phyloP scores from a whole-genome alignment of 2,113 vertebrate species.

The Rhegmatorhina hoffmannsi region DNA sequence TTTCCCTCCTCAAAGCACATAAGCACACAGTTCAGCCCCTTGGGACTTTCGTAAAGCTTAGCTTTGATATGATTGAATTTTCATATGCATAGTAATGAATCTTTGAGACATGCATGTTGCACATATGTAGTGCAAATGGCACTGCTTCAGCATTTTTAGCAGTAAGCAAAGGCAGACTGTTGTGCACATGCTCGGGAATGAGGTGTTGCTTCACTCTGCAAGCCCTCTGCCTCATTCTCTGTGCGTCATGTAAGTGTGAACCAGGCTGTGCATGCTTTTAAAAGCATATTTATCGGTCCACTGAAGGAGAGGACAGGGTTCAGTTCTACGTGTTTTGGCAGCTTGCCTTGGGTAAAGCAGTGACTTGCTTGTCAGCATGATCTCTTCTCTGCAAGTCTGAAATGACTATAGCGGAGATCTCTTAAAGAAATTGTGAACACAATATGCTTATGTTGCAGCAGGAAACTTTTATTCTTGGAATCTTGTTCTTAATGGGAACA shows the following conservation, averaged over 20 bases:
- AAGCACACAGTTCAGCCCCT: neutral
- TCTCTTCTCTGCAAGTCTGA: neutral
- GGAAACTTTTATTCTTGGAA: neutral
- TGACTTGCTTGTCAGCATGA: neutral
- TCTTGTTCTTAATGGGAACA: neutral
- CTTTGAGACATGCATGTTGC: constrained; percentile 32
- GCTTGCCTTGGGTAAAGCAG: neutral
- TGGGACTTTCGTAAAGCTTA: constrained; percentile 27
- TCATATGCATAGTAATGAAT: constrained; percentile 52
- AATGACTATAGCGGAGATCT: neutral
- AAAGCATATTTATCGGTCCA: constrained; percentile 13
- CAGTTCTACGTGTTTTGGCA: constrained; percentile 11
- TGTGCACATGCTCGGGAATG: constrained; percentile 49
- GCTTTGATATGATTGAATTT: constrained; percentile 62
- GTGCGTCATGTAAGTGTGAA: constrained; percentile 64
- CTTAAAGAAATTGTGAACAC: neutral
- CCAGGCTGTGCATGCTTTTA: constrained; percentile 46
- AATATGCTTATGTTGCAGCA: neutral
- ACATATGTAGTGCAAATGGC: constrained; percentile 51
- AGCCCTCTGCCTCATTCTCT: constrained; percentile 46
- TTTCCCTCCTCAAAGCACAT: neutral
- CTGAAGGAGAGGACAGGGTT: constrained; percentile 35
- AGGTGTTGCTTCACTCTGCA: constrained; percentile 49
- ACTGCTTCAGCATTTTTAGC: neutral
- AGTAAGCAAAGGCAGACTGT: constrained; percentile 25